These are phyloP conservation scores for Rotaria sp. DNA, from an alignment of 2,888 invertebrate genomes.

Conservation along the genomic window DNA sequence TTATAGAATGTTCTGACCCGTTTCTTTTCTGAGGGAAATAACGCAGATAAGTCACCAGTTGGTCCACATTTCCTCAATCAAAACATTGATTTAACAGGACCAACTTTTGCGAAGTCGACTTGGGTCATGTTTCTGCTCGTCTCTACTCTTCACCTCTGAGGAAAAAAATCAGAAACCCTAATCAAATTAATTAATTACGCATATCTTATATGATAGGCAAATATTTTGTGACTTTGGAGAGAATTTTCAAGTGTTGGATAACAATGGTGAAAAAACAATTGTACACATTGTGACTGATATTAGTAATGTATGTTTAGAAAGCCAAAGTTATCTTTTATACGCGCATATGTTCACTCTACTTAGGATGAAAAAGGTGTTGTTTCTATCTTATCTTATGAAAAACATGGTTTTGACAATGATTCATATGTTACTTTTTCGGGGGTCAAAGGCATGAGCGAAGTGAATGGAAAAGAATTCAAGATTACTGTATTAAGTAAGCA, in stretches of 20 bases:
- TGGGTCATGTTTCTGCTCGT: no score
- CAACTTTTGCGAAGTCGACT: no score
- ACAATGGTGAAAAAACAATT: conserved; percentile 70
- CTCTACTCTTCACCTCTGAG: no score
- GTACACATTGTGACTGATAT: background rate
- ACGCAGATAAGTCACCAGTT: no score
- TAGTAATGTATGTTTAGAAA: background rate
- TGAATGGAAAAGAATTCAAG: conserved; percentile 80
- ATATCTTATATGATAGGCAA: conserved; percentile 56
- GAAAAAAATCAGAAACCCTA: no score
- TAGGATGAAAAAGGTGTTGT: conserved; percentile 70
- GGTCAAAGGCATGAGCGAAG: conserved; percentile 85
- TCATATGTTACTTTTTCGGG: conserved; percentile 91
- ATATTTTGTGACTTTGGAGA: conserved; percentile 95
- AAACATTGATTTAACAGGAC: no score
- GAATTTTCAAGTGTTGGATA: conserved; percentile 77
- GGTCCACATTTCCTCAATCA: no score
- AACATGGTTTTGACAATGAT: conserved; percentile 92
- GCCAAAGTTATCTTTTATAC: no score
- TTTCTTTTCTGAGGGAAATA: no score
- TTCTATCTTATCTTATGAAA: conserved; percentile 85
- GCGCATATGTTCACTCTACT: background rate
- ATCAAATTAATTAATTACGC: no score
- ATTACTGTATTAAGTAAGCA: conserved; percentile 65
- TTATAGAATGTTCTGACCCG: no score